These are phyloP conservation scores for Chrysolina haemoptera DNA, from an alignment of 2,888 invertebrate species.

Conservation along the genomic window DNA sequence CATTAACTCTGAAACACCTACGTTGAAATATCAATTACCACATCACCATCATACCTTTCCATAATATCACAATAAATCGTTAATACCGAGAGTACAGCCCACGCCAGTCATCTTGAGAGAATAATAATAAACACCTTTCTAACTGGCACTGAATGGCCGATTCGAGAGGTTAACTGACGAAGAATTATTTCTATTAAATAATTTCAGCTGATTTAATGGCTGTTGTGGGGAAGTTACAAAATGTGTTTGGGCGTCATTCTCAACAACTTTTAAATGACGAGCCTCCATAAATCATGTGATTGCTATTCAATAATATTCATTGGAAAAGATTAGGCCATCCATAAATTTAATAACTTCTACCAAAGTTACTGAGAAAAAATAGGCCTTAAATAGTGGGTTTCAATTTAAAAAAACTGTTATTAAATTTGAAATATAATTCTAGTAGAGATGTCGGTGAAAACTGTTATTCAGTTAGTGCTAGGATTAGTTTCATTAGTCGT, in stretches of 20 bases:
- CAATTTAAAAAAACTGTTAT: too few species aligned
- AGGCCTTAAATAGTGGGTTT: too few species aligned
- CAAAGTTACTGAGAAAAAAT: not conserved
- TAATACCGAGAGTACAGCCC: not conserved
- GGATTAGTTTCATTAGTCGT: too few species aligned
- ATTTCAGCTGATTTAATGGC: constrained; percentile 5
- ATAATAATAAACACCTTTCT: constrained; percentile 12
- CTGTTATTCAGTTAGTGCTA: too few species aligned
- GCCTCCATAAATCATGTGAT: constrained; percentile 4
- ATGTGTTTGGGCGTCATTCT: constrained; percentile 1
- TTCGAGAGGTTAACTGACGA: not conserved
- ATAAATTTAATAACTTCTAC: not conserved
- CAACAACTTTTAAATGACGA: constrained; percentile 2
- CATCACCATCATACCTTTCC: constrained; percentile 11
- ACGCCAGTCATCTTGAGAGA: not conserved
- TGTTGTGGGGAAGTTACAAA: constrained; percentile 7
- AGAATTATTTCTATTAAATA: not conserved
- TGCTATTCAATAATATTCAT: not conserved
- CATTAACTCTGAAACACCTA: constrained; percentile 1
- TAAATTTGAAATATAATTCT: too few species aligned
- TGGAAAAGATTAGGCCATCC: not conserved
- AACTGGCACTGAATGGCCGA: not conserved
- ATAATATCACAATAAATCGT: constrained; percentile 19
- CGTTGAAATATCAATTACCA: constrained; percentile 11
- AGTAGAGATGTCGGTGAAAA: too few species aligned